Conservation (phyloP, 2,113 vertebrate species). For the Microcebus ravelobensis region DNA sequence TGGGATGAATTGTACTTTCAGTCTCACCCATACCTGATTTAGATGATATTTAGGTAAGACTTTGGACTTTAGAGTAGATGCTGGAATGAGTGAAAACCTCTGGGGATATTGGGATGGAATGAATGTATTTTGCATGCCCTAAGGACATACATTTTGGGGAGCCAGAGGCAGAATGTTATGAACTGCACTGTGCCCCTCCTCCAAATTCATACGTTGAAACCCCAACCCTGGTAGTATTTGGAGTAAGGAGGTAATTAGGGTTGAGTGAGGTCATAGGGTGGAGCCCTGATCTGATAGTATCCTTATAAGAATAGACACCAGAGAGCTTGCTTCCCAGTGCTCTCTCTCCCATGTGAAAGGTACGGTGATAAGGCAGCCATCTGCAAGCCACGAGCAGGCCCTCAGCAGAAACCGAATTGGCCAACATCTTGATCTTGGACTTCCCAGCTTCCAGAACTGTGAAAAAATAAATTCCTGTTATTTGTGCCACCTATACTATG, state of each 20-base stretch:
- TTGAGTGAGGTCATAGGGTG: background rate
- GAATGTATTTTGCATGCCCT: background rate
- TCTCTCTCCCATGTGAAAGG: background rate
- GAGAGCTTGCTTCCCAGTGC: background rate
- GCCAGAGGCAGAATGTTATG: background rate
- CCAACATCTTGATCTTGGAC: background rate
- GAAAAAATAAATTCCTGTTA: background rate
- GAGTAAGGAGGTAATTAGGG: background rate
- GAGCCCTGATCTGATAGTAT: background rate
- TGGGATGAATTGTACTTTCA: background rate
- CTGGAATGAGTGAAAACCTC: background rate
- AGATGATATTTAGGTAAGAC: background rate
- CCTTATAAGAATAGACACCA: background rate
- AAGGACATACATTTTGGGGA: background rate
- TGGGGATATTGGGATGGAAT: background rate
- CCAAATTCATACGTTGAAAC: background rate
- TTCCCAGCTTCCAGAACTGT: background rate
- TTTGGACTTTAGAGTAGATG: background rate
- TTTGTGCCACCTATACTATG: background rate
- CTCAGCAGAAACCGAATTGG: background rate
- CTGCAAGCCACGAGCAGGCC: background rate
- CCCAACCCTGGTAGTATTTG: background rate
- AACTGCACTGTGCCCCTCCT: background rate
- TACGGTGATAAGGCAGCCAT: background rate
- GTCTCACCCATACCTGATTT: background rate